phyloP scores from a whole-genome alignment of 2,888 invertebrate species.

The Tetragonula carbonaria region DNA sequence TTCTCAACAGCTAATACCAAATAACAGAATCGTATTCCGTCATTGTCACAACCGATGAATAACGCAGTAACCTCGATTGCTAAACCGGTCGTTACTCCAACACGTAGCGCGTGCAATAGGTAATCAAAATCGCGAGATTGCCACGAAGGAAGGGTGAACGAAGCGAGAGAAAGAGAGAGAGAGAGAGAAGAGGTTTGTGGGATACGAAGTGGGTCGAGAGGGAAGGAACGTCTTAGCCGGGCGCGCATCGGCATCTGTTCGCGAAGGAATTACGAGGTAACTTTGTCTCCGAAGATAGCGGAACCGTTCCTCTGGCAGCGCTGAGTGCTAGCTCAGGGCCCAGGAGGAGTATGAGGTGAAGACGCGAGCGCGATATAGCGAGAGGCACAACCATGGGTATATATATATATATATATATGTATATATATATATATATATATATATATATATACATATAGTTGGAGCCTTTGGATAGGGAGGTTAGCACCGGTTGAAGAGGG shows the following conservation, averaged over 20 bases:
- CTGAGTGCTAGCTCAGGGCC: conserved; percentile 71
- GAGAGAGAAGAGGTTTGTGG: not conserved
- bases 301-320: conserved; percentile 77
- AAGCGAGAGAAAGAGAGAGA: not conserved
- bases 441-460: not conserved
- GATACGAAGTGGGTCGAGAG: conserved; percentile 11
- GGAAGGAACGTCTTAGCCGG: conserved; percentile 72
- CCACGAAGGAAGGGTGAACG: not conserved
- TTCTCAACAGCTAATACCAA: too few species aligned
- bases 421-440: not conserved
- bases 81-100: not conserved
- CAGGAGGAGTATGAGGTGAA: conserved; percentile 58
- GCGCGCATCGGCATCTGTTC: conserved; percentile 82
- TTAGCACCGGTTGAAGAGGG: conserved; percentile 45
- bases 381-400: not conserved
- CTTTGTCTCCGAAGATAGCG: conserved; percentile 83
- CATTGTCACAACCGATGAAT: too few species aligned
- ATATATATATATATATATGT: not conserved
- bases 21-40: too few species aligned
- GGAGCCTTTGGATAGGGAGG: conserved; percentile 52
- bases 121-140: conserved; percentile 57
- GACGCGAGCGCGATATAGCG: conserved; percentile 46
- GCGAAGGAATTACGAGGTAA: conserved; percentile 84
- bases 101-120: conserved; percentile 18
- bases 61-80: not conserved